Percentiles rank a stretch among this genome's conserved stretches.
phyloP scores from a whole-genome alignment of 2,797 vertebrate genomes.

The Furcifer pardalis region DNA sequence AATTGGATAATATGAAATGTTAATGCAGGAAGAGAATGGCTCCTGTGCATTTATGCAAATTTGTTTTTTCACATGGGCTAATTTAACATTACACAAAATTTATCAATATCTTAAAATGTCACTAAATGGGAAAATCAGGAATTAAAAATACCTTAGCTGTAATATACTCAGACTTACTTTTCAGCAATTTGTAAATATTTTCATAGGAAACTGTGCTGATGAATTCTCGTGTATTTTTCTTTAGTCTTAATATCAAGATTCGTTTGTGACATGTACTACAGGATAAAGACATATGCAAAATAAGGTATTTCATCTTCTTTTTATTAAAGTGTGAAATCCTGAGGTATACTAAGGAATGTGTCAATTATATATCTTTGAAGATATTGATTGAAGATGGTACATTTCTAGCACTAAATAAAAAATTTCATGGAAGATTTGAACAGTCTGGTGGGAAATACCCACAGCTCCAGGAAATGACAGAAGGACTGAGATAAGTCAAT shows the following conservation, averaged over 20 bases:
- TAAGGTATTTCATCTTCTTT: conserved; percentile 36
- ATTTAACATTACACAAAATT: neutral
- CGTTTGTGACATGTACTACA: neutral
- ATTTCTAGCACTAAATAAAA: conserved; percentile 41
- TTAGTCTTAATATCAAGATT: conserved; percentile 23
- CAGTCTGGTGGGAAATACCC: conserved; percentile 15
- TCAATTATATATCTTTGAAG: conserved; percentile 50
- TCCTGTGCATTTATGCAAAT: neutral
- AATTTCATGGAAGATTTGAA: conserved; percentile 35
- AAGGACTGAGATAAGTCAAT: conserved; percentile 32
- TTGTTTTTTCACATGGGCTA: neutral
- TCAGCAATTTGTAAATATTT: conserved; percentile 6
- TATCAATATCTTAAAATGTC: neutral
- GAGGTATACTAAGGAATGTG: conserved; percentile 31
- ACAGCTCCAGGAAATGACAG: conserved; percentile 22
- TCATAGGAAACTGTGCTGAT: neutral
- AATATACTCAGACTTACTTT: neutral
- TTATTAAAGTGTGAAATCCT: conserved; percentile 23
- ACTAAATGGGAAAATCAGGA: neutral
- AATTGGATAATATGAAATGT: neutral
- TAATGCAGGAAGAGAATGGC: neutral
- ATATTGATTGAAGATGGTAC: conserved; percentile 42
- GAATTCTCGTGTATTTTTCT: neutral
- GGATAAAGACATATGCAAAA: conserved; percentile 30
- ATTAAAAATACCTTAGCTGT: neutral